phyloP scores from a whole-genome alignment of 2,113 vertebrate species.

The Oceanodroma tethys region DNA sequence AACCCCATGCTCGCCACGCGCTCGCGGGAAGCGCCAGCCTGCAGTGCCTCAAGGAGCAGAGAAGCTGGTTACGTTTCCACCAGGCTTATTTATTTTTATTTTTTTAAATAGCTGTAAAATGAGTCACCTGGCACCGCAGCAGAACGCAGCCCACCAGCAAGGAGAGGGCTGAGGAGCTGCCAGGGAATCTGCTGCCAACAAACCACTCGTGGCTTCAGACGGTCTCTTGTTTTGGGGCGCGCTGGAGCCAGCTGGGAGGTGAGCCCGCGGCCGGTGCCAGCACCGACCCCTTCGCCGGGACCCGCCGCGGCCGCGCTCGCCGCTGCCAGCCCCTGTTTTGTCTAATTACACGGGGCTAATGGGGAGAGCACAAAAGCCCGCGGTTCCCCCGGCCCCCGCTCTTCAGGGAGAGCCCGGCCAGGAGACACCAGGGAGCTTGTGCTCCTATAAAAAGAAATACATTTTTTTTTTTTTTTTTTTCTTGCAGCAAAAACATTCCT shows the following conservation, averaged over 20 bases:
- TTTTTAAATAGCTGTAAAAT: conserved; percentile 11
- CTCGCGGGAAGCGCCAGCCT: not conserved
- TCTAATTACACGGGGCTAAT: conserved; percentile 18
- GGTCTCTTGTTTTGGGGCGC: not conserved
- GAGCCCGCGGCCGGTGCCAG: not conserved
- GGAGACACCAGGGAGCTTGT: not conserved
- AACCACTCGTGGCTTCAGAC: not conserved
- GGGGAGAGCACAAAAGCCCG: not conserved
- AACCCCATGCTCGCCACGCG: fast-evolving
- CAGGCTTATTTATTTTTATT: not conserved
- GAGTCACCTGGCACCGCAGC: conserved; percentile 32
- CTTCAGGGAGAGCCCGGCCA: not conserved
- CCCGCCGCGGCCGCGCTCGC: not conserved
- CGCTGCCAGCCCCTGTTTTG: not conserved
- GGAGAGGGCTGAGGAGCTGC: not conserved
- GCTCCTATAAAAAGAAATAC: not conserved
- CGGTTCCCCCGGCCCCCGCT: not conserved
- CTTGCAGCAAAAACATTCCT: not conserved
- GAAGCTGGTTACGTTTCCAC: not conserved
- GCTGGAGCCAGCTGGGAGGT: not conserved
- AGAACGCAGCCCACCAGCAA: not conserved
- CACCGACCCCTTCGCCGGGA: not conserved
- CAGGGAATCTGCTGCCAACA: not conserved
- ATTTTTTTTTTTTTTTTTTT: not conserved
- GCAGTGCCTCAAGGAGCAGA: not conserved